phyloP scores from a whole-genome alignment of 2,888 invertebrate species.

The Augochlorella aurata region DNA sequence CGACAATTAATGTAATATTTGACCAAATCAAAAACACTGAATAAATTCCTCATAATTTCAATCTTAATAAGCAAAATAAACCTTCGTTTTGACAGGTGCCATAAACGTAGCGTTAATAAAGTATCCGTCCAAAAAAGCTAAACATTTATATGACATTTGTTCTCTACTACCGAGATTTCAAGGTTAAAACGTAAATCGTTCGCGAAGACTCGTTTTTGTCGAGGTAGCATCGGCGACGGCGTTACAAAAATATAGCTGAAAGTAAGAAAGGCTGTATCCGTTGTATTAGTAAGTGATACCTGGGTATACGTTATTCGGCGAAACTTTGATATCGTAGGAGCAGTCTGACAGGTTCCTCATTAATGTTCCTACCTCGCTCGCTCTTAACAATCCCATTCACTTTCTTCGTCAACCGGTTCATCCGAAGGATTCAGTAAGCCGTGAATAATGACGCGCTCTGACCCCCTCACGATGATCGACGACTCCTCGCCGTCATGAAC shows the following conservation, averaged over 20 bases:
- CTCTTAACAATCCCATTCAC: constrained; percentile 4
- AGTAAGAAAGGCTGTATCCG: background rate
- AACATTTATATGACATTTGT: background rate
- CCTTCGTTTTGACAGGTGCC: no score
- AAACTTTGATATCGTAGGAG: background rate
- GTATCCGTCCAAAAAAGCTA: background rate
- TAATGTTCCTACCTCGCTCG: background rate
- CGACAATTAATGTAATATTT: no score
- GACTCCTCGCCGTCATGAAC: background rate
- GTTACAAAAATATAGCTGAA: background rate
- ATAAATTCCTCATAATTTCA: no score
- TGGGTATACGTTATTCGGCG: background rate
- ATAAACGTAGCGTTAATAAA: background rate
- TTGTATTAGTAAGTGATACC: background rate
- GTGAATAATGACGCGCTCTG: constrained; percentile 3
- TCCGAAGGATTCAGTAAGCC: constrained; percentile 8
- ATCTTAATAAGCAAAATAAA: no score
- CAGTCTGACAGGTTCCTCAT: background rate
- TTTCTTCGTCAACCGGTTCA: constrained; percentile 11
- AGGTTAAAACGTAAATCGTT: background rate
- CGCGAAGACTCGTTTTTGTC: background rate
- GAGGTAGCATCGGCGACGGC: background rate
- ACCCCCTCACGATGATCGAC: constrained; percentile 9
- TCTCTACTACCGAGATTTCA: background rate
- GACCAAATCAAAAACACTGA: no score